Evolutionary conservation across 1,140 invertebrate genomes (phyloP).

Genomic region (Palaemon carinicauda): DNA sequence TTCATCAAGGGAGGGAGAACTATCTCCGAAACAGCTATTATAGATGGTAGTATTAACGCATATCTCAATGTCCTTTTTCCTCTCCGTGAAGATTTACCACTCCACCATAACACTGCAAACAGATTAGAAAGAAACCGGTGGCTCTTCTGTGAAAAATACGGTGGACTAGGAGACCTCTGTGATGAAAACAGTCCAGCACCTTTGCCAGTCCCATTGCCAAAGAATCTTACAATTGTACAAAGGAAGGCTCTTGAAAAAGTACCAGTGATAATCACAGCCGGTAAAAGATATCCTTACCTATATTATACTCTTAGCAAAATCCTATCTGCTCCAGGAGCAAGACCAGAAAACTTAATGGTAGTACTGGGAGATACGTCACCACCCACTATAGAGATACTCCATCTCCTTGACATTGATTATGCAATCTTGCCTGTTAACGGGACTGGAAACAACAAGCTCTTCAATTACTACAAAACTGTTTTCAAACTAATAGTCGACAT

Average conservation of each 20-base stretch:
- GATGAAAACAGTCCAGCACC: conserved; percentile 34
- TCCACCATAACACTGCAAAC: background rate
- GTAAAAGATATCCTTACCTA: conserved; percentile 40
- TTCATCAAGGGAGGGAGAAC: conserved; percentile 58
- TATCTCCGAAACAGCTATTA: conserved; percentile 42
- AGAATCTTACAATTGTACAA: too few species aligned
- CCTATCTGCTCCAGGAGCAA: conserved; percentile 25
- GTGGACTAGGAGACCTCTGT: conserved; percentile 42
- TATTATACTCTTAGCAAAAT: conserved; percentile 39
- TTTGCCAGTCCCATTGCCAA: conserved; percentile 23
- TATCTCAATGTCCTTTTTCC: too few species aligned
- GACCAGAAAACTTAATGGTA: conserved; percentile 17
- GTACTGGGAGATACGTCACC: conserved; percentile 34
- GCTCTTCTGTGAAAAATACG: conserved; percentile 28
- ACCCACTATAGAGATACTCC: conserved; percentile 27
- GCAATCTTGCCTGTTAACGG: conserved; percentile 18
- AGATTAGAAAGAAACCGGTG: background rate
- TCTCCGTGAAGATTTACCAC: background rate
- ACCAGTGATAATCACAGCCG: conserved; percentile 45
- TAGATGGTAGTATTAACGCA: conserved; percentile 11
- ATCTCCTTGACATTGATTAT: conserved; percentile 31
- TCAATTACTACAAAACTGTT: conserved; percentile 36
- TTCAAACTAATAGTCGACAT: conserved; percentile 22
- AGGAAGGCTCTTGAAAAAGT: conserved; percentile 32
- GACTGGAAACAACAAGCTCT: conserved; percentile 24